Conservation (phyloP, 1,140 invertebrate genomes). For the Ostrea edulis region DNA sequence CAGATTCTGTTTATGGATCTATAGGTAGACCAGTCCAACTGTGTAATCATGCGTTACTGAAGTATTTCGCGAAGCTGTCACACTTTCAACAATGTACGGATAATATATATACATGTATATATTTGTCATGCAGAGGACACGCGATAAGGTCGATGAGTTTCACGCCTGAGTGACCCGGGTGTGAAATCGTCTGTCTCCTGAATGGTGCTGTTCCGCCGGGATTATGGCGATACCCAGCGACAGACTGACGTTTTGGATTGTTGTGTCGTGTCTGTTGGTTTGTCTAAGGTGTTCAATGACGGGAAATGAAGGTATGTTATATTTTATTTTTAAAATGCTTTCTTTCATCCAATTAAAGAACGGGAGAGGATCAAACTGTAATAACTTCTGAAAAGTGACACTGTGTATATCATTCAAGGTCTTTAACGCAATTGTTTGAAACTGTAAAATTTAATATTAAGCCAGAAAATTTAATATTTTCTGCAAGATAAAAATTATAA, state of each 20-base stretch:
- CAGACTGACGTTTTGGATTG: neutral
- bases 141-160: neutral
- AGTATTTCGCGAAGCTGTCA: too few species aligned
- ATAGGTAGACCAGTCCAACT: too few species aligned
- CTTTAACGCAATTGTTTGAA: too few species aligned
- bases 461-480: too few species aligned
- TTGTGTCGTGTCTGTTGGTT: neutral
- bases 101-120: neutral
- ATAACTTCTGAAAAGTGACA: too few species aligned
- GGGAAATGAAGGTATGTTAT: neutral
- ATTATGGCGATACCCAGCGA: neutral
- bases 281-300: neutral
- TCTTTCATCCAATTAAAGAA: too few species aligned
- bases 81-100: neutral
- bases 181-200: neutral
- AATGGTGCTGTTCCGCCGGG: neutral
- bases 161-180: neutral
- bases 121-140: neutral
- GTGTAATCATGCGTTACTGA: too few species aligned
- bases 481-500: too few species aligned
- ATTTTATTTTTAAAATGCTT: neutral
- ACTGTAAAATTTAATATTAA: too few species aligned
- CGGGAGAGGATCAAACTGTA: too few species aligned
- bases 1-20: too few species aligned
- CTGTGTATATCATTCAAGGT: too few species aligned